Conservation (phyloP, 2,113 vertebrate species). For the Larimichthys polyactis region DNA sequence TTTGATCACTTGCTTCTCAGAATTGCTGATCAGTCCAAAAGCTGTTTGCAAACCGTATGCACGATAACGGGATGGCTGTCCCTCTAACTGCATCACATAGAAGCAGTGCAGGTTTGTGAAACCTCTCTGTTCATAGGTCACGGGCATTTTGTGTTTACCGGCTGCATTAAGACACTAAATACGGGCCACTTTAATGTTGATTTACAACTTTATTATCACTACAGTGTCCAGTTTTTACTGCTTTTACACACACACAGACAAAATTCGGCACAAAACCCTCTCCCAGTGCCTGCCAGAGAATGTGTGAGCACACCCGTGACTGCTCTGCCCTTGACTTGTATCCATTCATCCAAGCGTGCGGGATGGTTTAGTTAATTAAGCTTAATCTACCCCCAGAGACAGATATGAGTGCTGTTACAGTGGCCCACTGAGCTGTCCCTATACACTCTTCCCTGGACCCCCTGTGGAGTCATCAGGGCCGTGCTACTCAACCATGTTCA, state of each 20-base stretch:
- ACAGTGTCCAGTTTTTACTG: background rate
- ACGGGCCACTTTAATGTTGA: slow-evolving; percentile 1
- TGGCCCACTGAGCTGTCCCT: slow-evolving; percentile 73
- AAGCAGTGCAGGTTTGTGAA: background rate
- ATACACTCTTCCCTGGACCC: slow-evolving; percentile 65
- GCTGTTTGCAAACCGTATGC: background rate
- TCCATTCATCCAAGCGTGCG: slow-evolving; percentile 78
- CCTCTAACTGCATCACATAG: background rate
- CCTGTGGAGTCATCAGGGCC: slow-evolving; percentile 58
- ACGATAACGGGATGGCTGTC: background rate
- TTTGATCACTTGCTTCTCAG: slow-evolving; percentile 1
- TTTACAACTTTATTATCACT: slow-evolving; percentile 26
- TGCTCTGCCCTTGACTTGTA: slow-evolving; percentile 84
- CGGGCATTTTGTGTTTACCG: background rate
- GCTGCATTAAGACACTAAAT: slow-evolving; percentile 4
- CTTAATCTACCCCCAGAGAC: slow-evolving; percentile 81
- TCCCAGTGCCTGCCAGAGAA: slow-evolving; percentile 51
- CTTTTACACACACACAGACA: slow-evolving; percentile 10
- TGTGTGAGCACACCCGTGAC: slow-evolving; percentile 65
- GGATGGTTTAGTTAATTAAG: slow-evolving; percentile 84
- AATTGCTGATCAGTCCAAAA: background rate
- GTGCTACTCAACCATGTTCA: slow-evolving; percentile 57
- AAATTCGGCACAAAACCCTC: slow-evolving; percentile 28
- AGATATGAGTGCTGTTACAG: slow-evolving; percentile 76
- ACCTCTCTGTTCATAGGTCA: background rate